Percentiles rank a stretch among this genome's conserved stretches.
These are phyloP conservation scores for Actias luna DNA, from an alignment of 2,888 invertebrate species.

Conservation along the genomic window DNA sequence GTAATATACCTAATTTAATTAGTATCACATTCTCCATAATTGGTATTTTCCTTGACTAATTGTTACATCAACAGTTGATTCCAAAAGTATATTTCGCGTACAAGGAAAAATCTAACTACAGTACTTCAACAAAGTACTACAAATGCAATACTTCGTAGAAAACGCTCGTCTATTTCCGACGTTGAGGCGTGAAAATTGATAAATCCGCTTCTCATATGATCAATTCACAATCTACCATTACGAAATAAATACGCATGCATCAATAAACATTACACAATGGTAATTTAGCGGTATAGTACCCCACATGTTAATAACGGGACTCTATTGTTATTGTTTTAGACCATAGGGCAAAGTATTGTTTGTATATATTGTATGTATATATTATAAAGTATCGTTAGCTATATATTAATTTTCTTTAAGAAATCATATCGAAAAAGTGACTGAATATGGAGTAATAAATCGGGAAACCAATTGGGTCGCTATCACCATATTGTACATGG, in stretches of 20 bases:
- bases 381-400: too few species aligned
- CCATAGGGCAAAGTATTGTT: not conserved
- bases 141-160: not conserved
- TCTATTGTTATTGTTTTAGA: not conserved
- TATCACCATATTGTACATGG: too few species aligned
- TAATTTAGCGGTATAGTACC: slow-evolving; percentile 1
- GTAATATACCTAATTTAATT: not conserved
- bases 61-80: not conserved
- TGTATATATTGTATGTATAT: too few species aligned
- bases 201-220: slow-evolving; percentile 5
- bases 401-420: too few species aligned
- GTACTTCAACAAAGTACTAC: too few species aligned
- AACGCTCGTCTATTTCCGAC: not conserved
- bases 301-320: slow-evolving; percentile 1
- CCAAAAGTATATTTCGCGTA: not conserved
- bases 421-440: too few species aligned
- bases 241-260: not conserved
- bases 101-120: not conserved
- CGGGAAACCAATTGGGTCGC: too few species aligned
- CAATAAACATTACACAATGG: slow-evolving; percentile 1
- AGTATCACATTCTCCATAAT: not conserved
- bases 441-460: too few species aligned
- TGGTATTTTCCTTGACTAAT: not conserved
- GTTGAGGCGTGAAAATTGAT: not conserved
- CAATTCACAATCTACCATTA: not conserved